These are phyloP conservation scores for Hippasteria phrygiana DNA, from an alignment of 53 echinoderm and acorn worm species.

Conservation along the genomic window DNA sequence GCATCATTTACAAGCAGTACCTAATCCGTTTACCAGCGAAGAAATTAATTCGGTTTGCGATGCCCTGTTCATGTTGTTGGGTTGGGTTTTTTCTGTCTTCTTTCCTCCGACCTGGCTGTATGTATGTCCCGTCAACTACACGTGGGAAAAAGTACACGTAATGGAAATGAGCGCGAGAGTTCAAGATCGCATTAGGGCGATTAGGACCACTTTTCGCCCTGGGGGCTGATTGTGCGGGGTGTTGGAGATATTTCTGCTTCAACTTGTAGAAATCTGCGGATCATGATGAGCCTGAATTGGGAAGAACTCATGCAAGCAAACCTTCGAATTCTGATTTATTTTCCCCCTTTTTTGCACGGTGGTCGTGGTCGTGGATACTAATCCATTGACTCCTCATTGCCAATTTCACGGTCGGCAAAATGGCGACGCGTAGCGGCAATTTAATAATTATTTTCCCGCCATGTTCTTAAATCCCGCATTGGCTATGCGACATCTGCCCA, in stretches of 20 bases:
- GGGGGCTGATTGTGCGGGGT: slow-evolving; percentile 41
- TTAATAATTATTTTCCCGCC: slow-evolving; percentile 35
- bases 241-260: slow-evolving; percentile 18
- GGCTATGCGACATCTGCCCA: slow-evolving; percentile 55
- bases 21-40: slow-evolving; percentile 61
- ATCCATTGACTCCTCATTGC: slow-evolving; percentile 43
- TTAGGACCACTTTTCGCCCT: slow-evolving; percentile 59
- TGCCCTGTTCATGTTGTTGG: neutral
- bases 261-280: slow-evolving; percentile 54
- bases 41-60: slow-evolving; percentile 46
- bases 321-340: neutral
- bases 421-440: slow-evolving; percentile 27
- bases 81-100: neutral
- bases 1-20: slow-evolving; percentile 42
- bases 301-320: neutral
- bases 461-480: neutral
- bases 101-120: neutral
- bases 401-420: slow-evolving; percentile 52
- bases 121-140: slow-evolving; percentile 15
- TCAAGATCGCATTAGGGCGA: slow-evolving; percentile 50
- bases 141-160: slow-evolving; percentile 44
- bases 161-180: slow-evolving; percentile 37
- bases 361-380: neutral
- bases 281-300: slow-evolving; percentile 26
- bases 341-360: neutral